Conservation (phyloP, 2,797 vertebrate species). For the Pipistrellus pygmaeus region DNA sequence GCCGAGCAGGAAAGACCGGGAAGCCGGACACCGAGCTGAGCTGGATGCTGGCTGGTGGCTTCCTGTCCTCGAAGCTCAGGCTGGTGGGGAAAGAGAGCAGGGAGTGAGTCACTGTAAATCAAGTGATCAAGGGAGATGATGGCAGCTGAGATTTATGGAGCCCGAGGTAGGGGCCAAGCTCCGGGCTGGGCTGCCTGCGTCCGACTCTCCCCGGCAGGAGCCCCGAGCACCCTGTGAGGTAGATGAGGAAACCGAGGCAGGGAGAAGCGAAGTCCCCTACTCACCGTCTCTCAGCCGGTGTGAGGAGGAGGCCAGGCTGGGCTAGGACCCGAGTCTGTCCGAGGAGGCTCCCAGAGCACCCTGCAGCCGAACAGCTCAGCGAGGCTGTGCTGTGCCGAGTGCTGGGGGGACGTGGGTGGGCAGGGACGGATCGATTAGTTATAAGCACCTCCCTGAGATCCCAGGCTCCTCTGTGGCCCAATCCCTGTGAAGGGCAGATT, state of each 20-base stretch:
- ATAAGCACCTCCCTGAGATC: conserved; percentile 79
- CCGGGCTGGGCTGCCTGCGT: background rate
- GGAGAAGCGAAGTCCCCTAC: background rate
- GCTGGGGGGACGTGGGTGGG: conserved; percentile 70
- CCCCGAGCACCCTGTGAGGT: background rate
- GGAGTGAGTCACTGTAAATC: background rate
- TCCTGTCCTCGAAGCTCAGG: conserved; percentile 56
- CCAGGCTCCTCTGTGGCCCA: conserved; percentile 74
- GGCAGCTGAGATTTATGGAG: background rate
- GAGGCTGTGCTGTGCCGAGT: conserved; percentile 65
- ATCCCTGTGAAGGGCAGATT: conserved; percentile 79
- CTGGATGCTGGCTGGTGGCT: conserved; percentile 16
- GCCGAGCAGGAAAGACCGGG: background rate
- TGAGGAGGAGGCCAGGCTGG: conserved; percentile 7
- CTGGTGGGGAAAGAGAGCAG: conserved; percentile 49
- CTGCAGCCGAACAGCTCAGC: conserved; percentile 66
- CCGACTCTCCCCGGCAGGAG: background rate
- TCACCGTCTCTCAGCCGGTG: conserved; percentile 61
- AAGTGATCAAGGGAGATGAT: background rate
- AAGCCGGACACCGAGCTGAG: background rate
- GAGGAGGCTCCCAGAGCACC: conserved; percentile 62
- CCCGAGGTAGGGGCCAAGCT: background rate
- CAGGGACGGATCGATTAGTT: conserved; percentile 69
- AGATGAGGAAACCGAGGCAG: conserved; percentile 64
- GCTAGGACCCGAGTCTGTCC: conserved; percentile 13